Conservation (phyloP, 2,113 vertebrate species). For the Sapajus apella region DNA sequence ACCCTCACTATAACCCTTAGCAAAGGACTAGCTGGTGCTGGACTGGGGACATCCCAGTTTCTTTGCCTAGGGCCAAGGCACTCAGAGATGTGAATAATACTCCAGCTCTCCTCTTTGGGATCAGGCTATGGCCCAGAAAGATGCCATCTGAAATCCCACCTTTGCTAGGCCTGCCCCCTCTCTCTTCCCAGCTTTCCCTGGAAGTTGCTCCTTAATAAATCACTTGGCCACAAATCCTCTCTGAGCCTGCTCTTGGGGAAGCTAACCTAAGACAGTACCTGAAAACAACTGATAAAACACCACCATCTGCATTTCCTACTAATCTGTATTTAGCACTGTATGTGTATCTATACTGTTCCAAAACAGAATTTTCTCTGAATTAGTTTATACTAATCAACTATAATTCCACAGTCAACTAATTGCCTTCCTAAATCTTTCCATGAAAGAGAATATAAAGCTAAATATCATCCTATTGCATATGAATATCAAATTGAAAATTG, state of each 20-base stretch:
- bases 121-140: neutral
- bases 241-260: neutral
- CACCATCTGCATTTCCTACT: neutral
- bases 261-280: neutral
- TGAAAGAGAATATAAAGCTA: constrained; percentile 34
- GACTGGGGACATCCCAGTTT: neutral
- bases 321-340: neutral
- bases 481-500: constrained; percentile 27
- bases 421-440: neutral
- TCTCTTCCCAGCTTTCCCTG: neutral
- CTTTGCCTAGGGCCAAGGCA: neutral
- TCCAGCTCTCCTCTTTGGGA: neutral
- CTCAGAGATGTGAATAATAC: too few species aligned
- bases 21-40: neutral
- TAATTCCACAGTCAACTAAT: constrained; percentile 3
- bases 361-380: constrained; percentile 50
- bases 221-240: neutral
- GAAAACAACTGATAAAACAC: neutral
- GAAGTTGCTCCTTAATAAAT: neutral
- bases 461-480: neutral
- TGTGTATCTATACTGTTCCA: neutral
- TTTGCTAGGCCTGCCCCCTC: neutral
- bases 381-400: constrained; percentile 27
- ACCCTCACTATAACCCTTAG: neutral
- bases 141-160: neutral